A percentile compares a stretch with the other conserved stretches of the same genome.
These are phyloP conservation scores for Opisthocomus hoazin DNA, from an alignment of 2,113 vertebrate species.

Conservation along the genomic window DNA sequence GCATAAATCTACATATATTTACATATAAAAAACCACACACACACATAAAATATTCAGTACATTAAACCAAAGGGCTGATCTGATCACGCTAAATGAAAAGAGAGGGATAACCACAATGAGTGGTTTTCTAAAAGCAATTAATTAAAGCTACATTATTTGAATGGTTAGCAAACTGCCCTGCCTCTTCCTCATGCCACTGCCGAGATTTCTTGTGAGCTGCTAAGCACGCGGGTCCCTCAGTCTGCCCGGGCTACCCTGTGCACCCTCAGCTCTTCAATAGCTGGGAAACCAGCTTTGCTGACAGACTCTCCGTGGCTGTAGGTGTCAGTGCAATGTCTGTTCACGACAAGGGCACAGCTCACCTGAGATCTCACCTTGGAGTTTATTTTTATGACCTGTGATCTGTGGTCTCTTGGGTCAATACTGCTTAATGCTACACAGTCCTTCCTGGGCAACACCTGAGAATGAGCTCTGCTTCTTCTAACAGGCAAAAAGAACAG, in stretches of 20 bases:
- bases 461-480: neutral
- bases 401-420: neutral
- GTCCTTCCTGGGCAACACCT: neutral
- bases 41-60: neutral
- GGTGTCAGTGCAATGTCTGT: neutral
- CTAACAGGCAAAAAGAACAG: neutral
- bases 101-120: neutral
- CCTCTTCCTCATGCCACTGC: neutral
- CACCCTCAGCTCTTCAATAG: neutral
- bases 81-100: neutral
- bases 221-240: neutral
- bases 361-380: neutral
- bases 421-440: neutral
- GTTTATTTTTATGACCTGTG: neutral
- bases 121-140: neutral
- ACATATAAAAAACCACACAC: neutral
- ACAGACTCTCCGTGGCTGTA: neutral
- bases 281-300: neutral
- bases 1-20: slow-evolving; percentile 32
- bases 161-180: neutral
- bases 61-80: neutral
- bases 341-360: neutral
- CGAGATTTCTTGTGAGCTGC: neutral
- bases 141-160: neutral
- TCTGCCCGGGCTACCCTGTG: neutral